Evolutionary conservation across 2,113 vertebrate genomes (phyloP), one percentile per base, ranked within the genome.

Genomic region (Festucalex cinctus): DNA sequence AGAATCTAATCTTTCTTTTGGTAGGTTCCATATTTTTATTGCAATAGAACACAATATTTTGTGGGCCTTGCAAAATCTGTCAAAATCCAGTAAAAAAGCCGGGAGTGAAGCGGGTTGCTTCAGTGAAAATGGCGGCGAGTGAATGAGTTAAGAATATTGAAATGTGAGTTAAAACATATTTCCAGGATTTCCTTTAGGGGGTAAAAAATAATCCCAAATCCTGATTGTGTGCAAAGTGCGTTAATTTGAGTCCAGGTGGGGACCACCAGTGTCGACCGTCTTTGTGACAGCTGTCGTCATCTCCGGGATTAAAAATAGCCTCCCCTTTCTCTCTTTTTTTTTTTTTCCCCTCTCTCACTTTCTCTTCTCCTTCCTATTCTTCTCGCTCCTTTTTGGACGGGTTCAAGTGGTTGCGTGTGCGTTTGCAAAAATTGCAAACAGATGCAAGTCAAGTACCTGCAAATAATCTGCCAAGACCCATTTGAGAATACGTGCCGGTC

Each of bases 361-460:
- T 9, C 20, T 51, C 48, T 22, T 22, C 48, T 51, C 22, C 48
- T n/a, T 22, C n/a, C 48, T 22, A 51, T 43, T 43, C 39, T 43
- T 24, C 60, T 16, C 13, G 37, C n/a, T 22, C 12, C 19, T n/a
- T 60, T 22, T 41, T 1, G 9, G 5, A 79, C 83, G 77, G 94
- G 93, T 97, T 97, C 96, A 96, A 98, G 95, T 95, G 96, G 95
- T n/a, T 96, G 95, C 93, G 95, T 95, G 22, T 24, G 24, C 51
- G 94, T 96, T 96, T 97, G 94, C 95, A 94, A 99, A n/a, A 99
- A 99, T 99, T 99, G 95, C 97, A 98, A 98, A 98, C 97, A 98
- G 97, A 99, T 99, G 97, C 95, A 97, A 94, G 95, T 99, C 95
- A 98, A 99, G 97, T 99, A 99, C 97, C 97, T 98, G 97, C 96